phyloP scores from a whole-genome alignment of 2,888 invertebrate species.

The Euzophera pinguis region DNA sequence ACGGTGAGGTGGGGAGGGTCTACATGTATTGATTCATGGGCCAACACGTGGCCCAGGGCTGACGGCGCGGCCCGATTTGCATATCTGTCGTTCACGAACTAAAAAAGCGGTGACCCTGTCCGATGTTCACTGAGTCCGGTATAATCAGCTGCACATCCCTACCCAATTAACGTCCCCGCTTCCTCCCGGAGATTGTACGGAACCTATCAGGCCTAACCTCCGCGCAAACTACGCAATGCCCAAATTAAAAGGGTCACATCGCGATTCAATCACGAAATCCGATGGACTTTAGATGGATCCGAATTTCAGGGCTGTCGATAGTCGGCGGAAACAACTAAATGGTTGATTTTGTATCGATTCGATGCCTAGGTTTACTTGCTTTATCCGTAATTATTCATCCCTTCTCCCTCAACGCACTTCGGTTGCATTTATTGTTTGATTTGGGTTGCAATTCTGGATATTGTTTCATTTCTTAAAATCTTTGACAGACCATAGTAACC shows the following conservation, averaged over 20 bases:
- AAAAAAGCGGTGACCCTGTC: conserved; percentile 22
- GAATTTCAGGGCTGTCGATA: conserved; percentile 29
- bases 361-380: conserved; percentile 13
- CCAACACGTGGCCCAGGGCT: conserved; percentile 44
- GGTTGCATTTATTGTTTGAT: too few species aligned
- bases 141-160: conserved; percentile 49
- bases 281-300: conserved; percentile 33
- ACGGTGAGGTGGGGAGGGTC: conserved; percentile 27
- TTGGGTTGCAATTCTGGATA: too few species aligned
- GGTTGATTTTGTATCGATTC: conserved; percentile 16
- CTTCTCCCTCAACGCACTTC: too few species aligned
- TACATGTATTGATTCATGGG: conserved; percentile 56
- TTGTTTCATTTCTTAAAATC: too few species aligned
- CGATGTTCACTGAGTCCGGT: conserved; percentile 35
- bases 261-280: conserved; percentile 52
- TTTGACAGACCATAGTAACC: too few species aligned
- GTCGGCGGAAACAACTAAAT: conserved; percentile 39
- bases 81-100: conserved; percentile 21
- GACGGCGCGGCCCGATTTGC: conserved; percentile 28
- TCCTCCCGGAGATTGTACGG: conserved; percentile 52
- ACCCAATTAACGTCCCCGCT: conserved; percentile 59
- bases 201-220: conserved; percentile 49
- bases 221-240: conserved; percentile 38
- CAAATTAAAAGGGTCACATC: conserved; percentile 48
- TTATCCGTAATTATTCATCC: conserved; percentile 8